A percentile compares a stretch with the other conserved stretches of the same genome.
phyloP scores from a whole-genome alignment of 2,888 invertebrate species.

The Sympetrum striolatum region DNA sequence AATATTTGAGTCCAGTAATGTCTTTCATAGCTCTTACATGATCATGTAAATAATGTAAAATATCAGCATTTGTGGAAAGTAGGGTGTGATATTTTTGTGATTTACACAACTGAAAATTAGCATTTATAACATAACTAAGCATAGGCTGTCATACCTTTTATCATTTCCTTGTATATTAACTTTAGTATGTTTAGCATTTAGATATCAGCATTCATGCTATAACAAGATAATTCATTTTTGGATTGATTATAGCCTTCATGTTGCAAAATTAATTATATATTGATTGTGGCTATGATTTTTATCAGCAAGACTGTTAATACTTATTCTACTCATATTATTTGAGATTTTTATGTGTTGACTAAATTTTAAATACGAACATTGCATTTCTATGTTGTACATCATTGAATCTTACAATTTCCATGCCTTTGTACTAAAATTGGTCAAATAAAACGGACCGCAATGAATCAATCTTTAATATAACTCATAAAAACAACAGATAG shows the following conservation, averaged over 20 bases:
- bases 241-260: neutral
- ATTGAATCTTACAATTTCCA: too few species aligned
- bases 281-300: conserved; percentile 12
- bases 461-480: too few species aligned
- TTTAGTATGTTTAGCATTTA: conserved; percentile 22
- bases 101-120: conserved; percentile 32
- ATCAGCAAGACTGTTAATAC: neutral
- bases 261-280: conserved; percentile 3
- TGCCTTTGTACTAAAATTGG: too few species aligned
- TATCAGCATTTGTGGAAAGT: conserved; percentile 36
- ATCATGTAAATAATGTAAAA: conserved; percentile 36
- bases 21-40: conserved; percentile 42
- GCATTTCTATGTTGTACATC: too few species aligned
- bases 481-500: neutral
- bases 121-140: conserved; percentile 19
- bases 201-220: conserved; percentile 23
- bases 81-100: conserved; percentile 43
- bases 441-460: too few species aligned
- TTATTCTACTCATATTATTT: too few species aligned
- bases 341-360: too few species aligned
- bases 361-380: too few species aligned
- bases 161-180: conserved; percentile 10
- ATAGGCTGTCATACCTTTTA: conserved; percentile 34
- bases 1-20: conserved; percentile 40
- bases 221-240: neutral